Base-by-base conservation (phyloP, 2,888 invertebrate species). In the Cephonodes hylas region DNA sequence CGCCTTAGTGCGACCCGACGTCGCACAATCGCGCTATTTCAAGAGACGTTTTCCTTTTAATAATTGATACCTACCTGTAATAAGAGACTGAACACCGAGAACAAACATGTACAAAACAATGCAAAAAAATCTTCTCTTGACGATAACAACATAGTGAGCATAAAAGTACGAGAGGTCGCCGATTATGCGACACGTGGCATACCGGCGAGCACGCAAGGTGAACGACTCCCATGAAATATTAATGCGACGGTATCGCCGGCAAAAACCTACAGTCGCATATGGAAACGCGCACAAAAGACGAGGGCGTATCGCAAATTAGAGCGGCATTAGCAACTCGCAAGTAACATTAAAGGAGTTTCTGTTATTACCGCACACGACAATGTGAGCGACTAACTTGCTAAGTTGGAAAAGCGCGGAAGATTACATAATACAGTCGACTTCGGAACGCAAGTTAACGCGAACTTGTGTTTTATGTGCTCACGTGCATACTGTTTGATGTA, bases 21-120 rank as follows among this genome's bases (percentile, higher is more conserved):
- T 76, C 80, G 81, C 82, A 84, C 86, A 83, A 86, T 81, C 76
- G 80, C 70, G 85, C 87, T 88, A 89, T 88, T 89, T 88, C 80
- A 79, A 88, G 85, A 83, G 79, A 79, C 80, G 78, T 89, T 88
- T 88, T 89, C 88, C 89, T 89, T 85, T 74, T 86, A 81, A 80
- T 77, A 81, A 85, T 80, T n/a, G 31, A 25, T 61, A 77, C 72
- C 74, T 22, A 46, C 42, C 8, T 23, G 25, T 42, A 60, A 25
- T 46, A 62, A 46, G 62, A 42, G 63, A 61, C 68, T 66, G 68
- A 69, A 61, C 67, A 67, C 73, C 71, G 68, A 65, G 70, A 72
- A 72, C 77, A 76, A 76, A 77, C 70, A 77, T 68, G 70, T 74
- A 75, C 68, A 73, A 74, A 74, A 81, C 71, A 77, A 79, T 74